Evolutionary conservation across 1,140 invertebrate genomes (phyloP).

Genomic region (Drosophila kikkawai): DNA sequence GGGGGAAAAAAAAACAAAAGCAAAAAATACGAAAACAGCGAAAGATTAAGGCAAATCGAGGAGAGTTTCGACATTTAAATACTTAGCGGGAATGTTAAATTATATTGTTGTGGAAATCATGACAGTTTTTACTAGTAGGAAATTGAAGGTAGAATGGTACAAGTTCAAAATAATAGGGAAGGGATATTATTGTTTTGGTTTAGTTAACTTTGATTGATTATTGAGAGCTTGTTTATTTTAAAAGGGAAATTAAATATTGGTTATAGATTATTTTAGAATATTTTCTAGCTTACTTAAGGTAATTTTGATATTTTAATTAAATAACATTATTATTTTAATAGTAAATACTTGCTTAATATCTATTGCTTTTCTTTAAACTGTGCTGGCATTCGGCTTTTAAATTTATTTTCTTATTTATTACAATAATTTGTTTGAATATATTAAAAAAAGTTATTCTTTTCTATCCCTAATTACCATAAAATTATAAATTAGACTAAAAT

Average conservation of each 20-base stretch:
- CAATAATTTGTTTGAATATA: neutral
- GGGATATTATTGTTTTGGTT: neutral
- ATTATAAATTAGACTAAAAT: neutral
- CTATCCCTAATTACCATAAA: neutral
- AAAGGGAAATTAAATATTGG: too few relatives aligned
- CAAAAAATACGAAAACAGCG: neutral
- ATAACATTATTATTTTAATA: neutral
- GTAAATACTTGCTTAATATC: neutral
- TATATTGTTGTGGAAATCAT: neutral
- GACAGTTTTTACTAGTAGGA: neutral
- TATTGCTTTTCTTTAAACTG: neutral
- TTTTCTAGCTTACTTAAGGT: neutral
- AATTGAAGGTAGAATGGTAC: neutral
- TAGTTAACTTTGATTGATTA: neutral
- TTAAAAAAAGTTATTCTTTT: neutral
- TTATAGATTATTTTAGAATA: neutral
- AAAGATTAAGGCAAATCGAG: slow-evolving; percentile 7
- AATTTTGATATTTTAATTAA: neutral
- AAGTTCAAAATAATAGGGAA: neutral
- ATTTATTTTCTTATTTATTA: too few relatives aligned
- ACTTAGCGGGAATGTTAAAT: slow-evolving; percentile 3
- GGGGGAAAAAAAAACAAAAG: slow-evolving; percentile 9
- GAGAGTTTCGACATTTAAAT: slow-evolving; percentile 11
- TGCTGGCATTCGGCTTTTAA: neutral
- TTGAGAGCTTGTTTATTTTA: neutral